phyloP scores from a whole-genome alignment of 2,888 invertebrate species.

The Nemurella pictetii region DNA sequence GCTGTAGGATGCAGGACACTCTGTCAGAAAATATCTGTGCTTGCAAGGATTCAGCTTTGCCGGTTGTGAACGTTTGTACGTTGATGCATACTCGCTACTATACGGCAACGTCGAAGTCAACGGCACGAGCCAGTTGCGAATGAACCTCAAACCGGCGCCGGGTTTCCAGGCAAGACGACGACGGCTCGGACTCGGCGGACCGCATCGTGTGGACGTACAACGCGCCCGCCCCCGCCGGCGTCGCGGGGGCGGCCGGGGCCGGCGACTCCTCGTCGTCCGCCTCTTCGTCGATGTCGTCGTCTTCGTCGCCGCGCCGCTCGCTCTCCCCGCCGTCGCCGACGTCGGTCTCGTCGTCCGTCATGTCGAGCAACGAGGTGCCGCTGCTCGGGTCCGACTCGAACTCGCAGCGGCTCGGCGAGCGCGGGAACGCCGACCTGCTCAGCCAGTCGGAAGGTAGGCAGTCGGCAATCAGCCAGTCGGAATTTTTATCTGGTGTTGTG shows the following conservation, averaged over 20 bases:
- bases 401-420: slow-evolving; percentile 38
- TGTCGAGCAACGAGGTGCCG: slow-evolving; percentile 65
- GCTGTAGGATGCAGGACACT: no score
- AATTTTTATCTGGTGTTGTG: no score
- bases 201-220: slow-evolving; percentile 92
- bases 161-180: slow-evolving; percentile 50
- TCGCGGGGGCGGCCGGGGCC: no score
- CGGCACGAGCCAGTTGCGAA: no score
- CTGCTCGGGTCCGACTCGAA: neutral
- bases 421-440: slow-evolving; percentile 45
- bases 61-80: no score
- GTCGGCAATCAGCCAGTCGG: slow-evolving; percentile 76
- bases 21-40: no score
- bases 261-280: slow-evolving; percentile 59
- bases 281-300: slow-evolving; percentile 37
- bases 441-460: slow-evolving; percentile 54
- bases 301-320: slow-evolving; percentile 57
- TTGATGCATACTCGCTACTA: no score
- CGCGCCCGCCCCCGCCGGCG: slow-evolving; percentile 70
- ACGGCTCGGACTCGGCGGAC: slow-evolving; percentile 47
- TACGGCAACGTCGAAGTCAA: no score
- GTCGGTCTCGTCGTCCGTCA: slow-evolving; percentile 83
- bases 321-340: slow-evolving; percentile 80
- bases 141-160: no score
- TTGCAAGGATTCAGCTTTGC: no score